Percentiles rank a stretch among this genome's conserved stretches.
These are phyloP conservation scores for Pygoscelis adeliae DNA, from an alignment of 2,113 vertebrate genomes.

Conservation along the genomic window DNA sequence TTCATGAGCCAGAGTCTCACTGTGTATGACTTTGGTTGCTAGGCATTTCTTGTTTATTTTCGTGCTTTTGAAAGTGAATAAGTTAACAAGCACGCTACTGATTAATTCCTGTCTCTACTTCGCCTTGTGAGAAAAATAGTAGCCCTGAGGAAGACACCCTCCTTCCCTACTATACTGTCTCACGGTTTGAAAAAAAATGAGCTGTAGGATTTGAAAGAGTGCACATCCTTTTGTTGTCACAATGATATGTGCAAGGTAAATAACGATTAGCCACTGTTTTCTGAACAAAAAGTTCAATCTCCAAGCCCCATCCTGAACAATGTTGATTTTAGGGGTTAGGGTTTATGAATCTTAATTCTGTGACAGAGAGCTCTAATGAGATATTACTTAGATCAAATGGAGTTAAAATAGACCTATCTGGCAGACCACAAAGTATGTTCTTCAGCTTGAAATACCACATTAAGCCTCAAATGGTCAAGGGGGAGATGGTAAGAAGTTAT, in stretches of 20 bases:
- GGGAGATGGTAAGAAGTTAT: not conserved
- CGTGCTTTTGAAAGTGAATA: not conserved
- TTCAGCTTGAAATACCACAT: not conserved
- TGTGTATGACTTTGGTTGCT: not conserved
- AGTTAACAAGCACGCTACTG: not conserved
- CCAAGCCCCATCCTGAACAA: not conserved
- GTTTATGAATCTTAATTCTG: not conserved
- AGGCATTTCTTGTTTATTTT: conserved; percentile 31
- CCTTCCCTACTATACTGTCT: not conserved
- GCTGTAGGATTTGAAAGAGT: not conserved
- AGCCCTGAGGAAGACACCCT: not conserved
- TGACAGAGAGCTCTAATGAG: not conserved
- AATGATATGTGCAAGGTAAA: not conserved
- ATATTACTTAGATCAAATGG: not conserved
- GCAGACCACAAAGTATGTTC: not conserved
- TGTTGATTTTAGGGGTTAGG: not conserved
- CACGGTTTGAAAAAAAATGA: not conserved
- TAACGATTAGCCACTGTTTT: not conserved
- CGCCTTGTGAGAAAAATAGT: not conserved
- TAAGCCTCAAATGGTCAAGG: not conserved
- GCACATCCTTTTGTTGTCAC: not conserved
- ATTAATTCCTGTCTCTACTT: not conserved
- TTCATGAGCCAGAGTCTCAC: not conserved
- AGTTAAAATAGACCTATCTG: not conserved
- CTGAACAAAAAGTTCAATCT: not conserved